Percentiles rank a stretch among this genome's conserved stretches.
Conservation (phyloP, 2,797 vertebrate genomes). For the Enteromius viviparus region DNA sequence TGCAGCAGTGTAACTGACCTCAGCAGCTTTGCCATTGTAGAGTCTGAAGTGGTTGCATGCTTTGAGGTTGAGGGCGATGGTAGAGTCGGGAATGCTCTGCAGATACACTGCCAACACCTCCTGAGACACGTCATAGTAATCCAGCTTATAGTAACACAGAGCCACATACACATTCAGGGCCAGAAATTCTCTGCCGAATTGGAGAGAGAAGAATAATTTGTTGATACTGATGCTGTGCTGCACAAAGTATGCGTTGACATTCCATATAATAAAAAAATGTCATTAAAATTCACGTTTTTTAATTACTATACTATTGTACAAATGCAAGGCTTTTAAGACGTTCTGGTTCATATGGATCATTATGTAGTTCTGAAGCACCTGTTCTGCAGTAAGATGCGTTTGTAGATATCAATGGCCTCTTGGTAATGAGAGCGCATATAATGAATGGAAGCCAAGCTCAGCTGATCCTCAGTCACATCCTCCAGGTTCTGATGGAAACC, state of each 20-base stretch:
- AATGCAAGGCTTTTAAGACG: neutral
- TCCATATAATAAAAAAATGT: neutral
- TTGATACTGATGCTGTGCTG: neutral
- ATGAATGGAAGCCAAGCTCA: constrained; percentile 97
- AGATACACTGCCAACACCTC: constrained; percentile 95
- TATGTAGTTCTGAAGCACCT: constrained; percentile 72
- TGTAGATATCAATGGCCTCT: constrained; percentile 98
- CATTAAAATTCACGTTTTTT: neutral
- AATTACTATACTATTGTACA: neutral
- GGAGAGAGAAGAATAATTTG: constrained; percentile 37
- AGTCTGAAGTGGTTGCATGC: constrained; percentile 97
- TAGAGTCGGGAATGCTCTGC: constrained; percentile 94
- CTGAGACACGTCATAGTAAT: constrained; percentile 97
- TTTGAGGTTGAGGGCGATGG: constrained; percentile 96
- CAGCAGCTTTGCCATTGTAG: constrained; percentile 95
- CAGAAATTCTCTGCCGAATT: constrained; percentile 85
- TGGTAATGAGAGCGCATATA: constrained; percentile 99
- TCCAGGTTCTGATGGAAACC: constrained; percentile 95
- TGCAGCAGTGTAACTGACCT: constrained; percentile 76
- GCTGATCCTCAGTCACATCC: constrained; percentile 95
- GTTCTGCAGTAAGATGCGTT: constrained; percentile 92
- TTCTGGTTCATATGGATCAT: neutral
- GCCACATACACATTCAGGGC: constrained; percentile 97
- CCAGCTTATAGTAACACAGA: constrained; percentile 97
- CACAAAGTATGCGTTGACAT: neutral